Conservation (phyloP, 2,888 invertebrate species). For the Dexiosoma caninum region DNA sequence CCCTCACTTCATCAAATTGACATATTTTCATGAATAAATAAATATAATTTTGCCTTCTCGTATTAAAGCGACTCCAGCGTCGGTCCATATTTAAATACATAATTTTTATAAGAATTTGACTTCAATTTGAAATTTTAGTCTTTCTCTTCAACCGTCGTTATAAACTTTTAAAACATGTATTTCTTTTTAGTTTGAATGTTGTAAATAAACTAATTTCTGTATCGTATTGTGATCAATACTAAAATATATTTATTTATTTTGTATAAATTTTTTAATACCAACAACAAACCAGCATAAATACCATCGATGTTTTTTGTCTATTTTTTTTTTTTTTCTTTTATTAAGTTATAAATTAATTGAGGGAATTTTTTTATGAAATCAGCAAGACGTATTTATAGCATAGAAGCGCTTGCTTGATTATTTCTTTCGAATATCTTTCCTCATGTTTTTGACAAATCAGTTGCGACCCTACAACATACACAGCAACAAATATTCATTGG, state of each 20-base stretch:
- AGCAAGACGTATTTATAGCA: not conserved
- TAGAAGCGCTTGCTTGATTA: not conserved
- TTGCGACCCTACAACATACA: not conserved
- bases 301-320: too few relatives aligned
- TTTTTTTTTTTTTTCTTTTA: too few relatives aligned
- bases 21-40: too few relatives aligned
- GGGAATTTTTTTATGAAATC: not conserved
- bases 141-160: not conserved
- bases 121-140: not conserved
- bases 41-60: slow-evolving; percentile 45
- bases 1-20: too few relatives aligned
- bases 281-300: too few relatives aligned
- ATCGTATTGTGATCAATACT: slow-evolving; percentile 34
- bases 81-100: slow-evolving; percentile 27
- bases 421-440: not conserved
- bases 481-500: not conserved
- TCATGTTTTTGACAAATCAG: not conserved
- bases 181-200: slow-evolving; percentile 51
- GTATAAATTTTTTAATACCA: not conserved
- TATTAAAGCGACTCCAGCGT: slow-evolving; percentile 26
- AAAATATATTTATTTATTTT: slow-evolving; percentile 23
- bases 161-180: slow-evolving; percentile 11
- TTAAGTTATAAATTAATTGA: slow-evolving; percentile 45
- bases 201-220: slow-evolving; percentile 60
- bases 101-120: not conserved